Percentiles rank a stretch among this genome's conserved stretches.
These are phyloP conservation scores for Oreonectes daqikongensis DNA, from an alignment of 2,797 vertebrate genomes.

Conservation along the genomic window DNA sequence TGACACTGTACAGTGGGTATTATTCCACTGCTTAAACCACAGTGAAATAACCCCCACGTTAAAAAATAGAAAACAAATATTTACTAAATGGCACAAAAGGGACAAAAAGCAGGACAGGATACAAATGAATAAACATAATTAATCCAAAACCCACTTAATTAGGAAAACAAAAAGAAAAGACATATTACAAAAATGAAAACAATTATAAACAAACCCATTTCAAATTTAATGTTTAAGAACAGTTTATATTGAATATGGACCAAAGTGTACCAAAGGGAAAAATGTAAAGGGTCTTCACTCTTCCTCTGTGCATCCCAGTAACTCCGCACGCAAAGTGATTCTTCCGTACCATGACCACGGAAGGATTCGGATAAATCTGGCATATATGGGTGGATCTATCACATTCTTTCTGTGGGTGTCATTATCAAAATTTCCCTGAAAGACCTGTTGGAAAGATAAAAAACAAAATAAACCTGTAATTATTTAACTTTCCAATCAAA, in stretches of 20 bases:
- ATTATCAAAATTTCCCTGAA: constrained; percentile 99
- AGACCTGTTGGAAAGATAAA: constrained; percentile 79
- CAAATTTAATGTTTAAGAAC: constrained; percentile 85
- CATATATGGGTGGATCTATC: constrained; percentile 90
- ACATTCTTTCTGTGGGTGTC: constrained; percentile 99
- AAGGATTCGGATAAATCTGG: constrained; percentile 89
- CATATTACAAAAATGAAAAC: constrained; percentile 83
- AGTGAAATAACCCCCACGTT: constrained; percentile 60
- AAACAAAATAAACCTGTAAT: neutral
- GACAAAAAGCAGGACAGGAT: neutral
- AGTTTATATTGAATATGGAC: constrained; percentile 81
- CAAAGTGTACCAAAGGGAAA: constrained; percentile 65
- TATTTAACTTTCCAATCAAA: neutral
- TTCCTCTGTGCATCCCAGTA: constrained; percentile 92
- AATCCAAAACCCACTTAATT: constrained; percentile 30
- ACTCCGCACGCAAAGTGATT: constrained; percentile 93
- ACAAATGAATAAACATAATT: neutral
- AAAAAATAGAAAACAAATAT: constrained; percentile 55
- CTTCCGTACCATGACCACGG: constrained; percentile 98
- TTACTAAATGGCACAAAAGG: constrained; percentile 52
- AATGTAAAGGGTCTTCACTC: constrained; percentile 75
- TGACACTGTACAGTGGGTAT: constrained; percentile 79
- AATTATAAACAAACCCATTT: constrained; percentile 76
- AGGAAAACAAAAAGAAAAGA: constrained; percentile 68
- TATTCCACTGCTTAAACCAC: constrained; percentile 73